Conservation (phyloP, 1,140 invertebrate species). For the Drosophila melanica region DNA sequence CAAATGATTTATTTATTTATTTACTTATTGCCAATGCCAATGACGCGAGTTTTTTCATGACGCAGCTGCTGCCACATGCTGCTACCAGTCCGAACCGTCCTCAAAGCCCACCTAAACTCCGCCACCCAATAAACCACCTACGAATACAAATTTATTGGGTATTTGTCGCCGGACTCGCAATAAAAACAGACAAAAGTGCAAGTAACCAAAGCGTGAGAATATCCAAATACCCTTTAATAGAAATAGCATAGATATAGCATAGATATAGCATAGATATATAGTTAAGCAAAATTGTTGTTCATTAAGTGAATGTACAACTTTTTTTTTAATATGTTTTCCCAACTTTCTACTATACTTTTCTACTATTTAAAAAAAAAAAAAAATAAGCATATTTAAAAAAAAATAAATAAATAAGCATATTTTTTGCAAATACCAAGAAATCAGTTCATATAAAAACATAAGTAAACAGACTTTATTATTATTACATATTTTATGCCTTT, state of each 20-base stretch:
- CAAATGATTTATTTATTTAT: conserved; percentile 82
- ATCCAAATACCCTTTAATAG: conserved; percentile 12
- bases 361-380: no score
- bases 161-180: conserved; percentile 41
- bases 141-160: conserved; percentile 45
- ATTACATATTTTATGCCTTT: no score
- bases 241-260: not conserved
- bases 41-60: conserved; percentile 62
- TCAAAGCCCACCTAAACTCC: not conserved
- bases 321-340: no score
- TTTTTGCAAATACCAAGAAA: no score
- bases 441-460: no score
- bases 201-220: not conserved
- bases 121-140: conserved; percentile 3
- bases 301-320: no score
- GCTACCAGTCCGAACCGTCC: not conserved
- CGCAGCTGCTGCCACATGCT: conserved; percentile 70
- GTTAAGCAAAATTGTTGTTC: no score
- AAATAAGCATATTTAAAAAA: not conserved
- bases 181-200: conserved; percentile 14
- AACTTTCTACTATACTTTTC: no score
- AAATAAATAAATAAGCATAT: not conserved
- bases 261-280: no score
- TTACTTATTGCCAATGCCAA: conserved; percentile 74
- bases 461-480: no score